Base-by-base conservation (phyloP, 2,113 vertebrate genomes). In the Pluvianellus socialis region DNA sequence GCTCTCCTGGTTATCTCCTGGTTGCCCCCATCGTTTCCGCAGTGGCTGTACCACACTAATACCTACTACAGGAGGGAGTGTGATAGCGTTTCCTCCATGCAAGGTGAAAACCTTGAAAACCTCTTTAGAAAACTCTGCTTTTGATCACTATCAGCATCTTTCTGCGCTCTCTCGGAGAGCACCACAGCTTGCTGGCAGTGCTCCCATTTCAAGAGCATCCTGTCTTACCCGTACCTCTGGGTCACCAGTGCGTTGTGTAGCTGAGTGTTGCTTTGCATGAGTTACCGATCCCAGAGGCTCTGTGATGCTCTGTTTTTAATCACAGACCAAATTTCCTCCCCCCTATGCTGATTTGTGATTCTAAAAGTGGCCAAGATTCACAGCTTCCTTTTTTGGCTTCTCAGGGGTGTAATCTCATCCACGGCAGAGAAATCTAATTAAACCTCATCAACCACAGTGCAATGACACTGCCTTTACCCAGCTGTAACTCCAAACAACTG, bases 311-410 rank as follows among this genome's bases (percentile, higher is more conserved):
- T 45, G 27, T 1, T 79, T 94, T 56, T 15, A 87, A 79, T 75
- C 35, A 81, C 24, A 72, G 38, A 27, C 13, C 44, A 59, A 4
- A 79, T 68, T 86, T 75, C 16, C 28, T 71, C 56, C 32, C n/a
- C 21, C 5, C 6, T 38, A 4, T 28, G 28, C 22, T 56, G 44
- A 53, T 49, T 18, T 65, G 27, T 73, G 45, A 75, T 90, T 91
- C 70, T 68, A 81, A 72, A 94, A 94, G 62, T 70, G 40, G 42
- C 27, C 40, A 66, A 91, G 40, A 66, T 92, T 92, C 86, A 62
- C 56, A 81, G 38, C n/a, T 82, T 92, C 35, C 40, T 79, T 72
- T 92, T 92, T 50, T 66, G 86, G 24, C 67, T 95, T 95, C 53
- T 82, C 0, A 0, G 20, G 33, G 17, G 15, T 42, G 10, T 59